Evolutionary conservation across 2,888 invertebrate species (phyloP).

Genomic region (Kuschelorhynchus macadamiae): DNA sequence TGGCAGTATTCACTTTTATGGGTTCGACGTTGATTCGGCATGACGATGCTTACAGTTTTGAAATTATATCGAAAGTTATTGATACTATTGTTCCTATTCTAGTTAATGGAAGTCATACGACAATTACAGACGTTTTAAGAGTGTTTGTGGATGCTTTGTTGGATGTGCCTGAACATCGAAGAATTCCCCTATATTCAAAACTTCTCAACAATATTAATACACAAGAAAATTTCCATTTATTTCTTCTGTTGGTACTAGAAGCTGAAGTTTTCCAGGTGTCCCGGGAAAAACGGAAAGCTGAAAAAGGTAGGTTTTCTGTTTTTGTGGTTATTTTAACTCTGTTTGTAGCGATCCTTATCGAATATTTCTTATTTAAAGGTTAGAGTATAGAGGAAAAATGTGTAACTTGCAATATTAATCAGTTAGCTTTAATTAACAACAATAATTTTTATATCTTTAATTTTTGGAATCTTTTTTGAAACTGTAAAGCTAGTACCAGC

Average conservation of each 20-base stretch:
- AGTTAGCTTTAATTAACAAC: too few species aligned
- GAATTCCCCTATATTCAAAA: constrained; percentile 84
- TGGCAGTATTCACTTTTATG: constrained; percentile 98
- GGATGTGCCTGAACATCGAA: constrained; percentile 94
- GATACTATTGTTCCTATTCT: constrained; percentile 92
- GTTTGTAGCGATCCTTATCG: too few species aligned
- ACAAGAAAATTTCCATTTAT: constrained; percentile 78
- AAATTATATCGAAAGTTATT: constrained; percentile 91
- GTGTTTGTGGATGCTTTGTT: constrained; percentile 93
- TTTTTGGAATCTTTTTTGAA: too few species aligned
- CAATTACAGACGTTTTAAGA: constrained; percentile 77
- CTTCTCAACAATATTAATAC: constrained; percentile 81
- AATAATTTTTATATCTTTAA: too few species aligned
- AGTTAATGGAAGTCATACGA: constrained; percentile 61
- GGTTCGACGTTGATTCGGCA: constrained; percentile 93
- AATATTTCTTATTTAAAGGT: too few species aligned
- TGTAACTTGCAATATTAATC: too few species aligned
- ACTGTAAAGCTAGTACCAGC: too few species aligned
- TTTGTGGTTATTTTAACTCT: too few species aligned
- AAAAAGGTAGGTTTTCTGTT: constrained; percentile 56
- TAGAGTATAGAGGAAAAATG: too few species aligned
- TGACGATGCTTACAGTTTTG: constrained; percentile 95
- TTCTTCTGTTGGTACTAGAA: constrained; percentile 80
- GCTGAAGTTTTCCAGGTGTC: constrained; percentile 76
- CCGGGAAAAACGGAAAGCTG: constrained; percentile 59